Evolutionary conservation across 2,797 vertebrate species (phyloP).

Genomic region (Sylvilagus floridanus): DNA sequence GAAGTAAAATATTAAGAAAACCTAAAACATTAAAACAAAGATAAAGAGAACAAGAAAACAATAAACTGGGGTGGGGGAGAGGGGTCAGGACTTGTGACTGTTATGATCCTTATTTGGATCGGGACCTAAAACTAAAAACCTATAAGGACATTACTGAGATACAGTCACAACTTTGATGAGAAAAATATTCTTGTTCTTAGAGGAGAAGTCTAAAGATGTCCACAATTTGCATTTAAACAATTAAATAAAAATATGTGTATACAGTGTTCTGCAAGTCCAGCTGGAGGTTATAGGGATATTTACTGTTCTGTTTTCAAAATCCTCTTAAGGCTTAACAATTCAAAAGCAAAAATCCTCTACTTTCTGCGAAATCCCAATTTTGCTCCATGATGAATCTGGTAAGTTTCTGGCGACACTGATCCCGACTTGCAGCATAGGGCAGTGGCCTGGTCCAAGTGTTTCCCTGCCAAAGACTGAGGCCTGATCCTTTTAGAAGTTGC

Average conservation of each 20-base stretch:
- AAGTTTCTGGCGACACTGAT: not conserved
- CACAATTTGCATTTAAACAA: not conserved
- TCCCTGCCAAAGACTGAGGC: not conserved
- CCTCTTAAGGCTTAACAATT: not conserved
- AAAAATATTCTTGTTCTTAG: not conserved
- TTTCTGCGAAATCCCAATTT: not conserved
- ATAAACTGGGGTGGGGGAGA: fast-evolving
- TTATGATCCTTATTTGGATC: not conserved
- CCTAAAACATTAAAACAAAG: not conserved
- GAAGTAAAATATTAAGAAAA: not conserved
- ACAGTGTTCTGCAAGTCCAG: not conserved
- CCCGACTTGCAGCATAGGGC: not conserved
- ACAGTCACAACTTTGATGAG: not conserved
- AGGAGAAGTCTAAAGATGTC: not conserved
- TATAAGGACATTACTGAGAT: not conserved
- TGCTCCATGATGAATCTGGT: not conserved
- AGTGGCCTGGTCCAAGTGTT: not conserved
- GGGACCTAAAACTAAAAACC: not conserved
- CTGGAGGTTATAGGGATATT: not conserved
- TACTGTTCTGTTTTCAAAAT: not conserved
- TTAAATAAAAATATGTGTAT: not conserved
- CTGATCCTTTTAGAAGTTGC: not conserved
- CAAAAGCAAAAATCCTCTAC: not conserved
- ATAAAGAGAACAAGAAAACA: not conserved
- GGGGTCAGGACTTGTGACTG: not conserved